phyloP scores from a whole-genome alignment of 1,140 invertebrate genomes.

The Platyscapa corneri region DNA sequence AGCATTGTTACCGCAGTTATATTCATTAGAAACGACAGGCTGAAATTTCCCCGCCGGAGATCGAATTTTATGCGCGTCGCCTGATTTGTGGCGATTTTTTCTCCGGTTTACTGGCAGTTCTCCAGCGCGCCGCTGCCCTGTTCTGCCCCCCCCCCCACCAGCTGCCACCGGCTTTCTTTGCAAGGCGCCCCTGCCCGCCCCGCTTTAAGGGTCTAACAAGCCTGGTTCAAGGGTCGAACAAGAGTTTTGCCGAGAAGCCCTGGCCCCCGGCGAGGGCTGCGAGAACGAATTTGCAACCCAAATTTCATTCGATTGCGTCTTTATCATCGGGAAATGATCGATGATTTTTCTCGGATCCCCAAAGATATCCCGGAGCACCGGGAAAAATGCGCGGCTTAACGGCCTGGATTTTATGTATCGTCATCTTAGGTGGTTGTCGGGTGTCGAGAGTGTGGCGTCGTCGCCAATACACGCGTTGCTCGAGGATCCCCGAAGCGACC shows the following conservation, averaged over 20 bases:
- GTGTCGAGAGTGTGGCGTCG: not conserved
- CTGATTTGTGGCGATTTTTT: conserved; percentile 53
- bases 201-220: too few relatives aligned
- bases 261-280: too few relatives aligned
- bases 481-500: not conserved
- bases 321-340: not conserved
- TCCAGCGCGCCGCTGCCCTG: not conserved
- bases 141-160: too few relatives aligned
- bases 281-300: not conserved
- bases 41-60: conserved; percentile 54
- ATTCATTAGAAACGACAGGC: conserved; percentile 59
- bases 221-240: not conserved
- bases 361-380: too few relatives aligned
- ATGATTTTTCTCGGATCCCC: not conserved
- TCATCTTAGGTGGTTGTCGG: not conserved
- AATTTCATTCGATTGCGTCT: too few relatives aligned
- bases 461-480: not conserved
- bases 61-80: conserved; percentile 56
- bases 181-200: too few relatives aligned
- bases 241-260: not conserved
- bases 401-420: not conserved
- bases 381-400: too few relatives aligned
- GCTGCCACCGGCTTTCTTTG: too few relatives aligned
- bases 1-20: conserved; percentile 56
- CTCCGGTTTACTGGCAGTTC: not conserved